These are phyloP conservation scores for Nycteola revayana DNA, from an alignment of 2,888 invertebrate species.

Conservation along the genomic window DNA sequence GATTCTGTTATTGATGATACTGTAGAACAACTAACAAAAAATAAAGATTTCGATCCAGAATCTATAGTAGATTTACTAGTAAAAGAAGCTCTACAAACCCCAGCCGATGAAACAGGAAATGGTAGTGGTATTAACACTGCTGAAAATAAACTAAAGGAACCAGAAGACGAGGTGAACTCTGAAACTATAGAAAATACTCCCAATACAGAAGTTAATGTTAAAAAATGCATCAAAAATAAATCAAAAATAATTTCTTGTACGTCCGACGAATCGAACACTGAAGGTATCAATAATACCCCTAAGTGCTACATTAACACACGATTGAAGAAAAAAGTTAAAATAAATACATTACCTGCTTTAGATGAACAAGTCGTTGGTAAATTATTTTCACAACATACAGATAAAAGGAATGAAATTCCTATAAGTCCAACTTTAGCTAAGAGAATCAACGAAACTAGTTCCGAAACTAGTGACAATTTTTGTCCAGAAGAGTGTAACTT, in stretches of 20 bases:
- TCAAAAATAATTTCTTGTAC: constrained; percentile 37
- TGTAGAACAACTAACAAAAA: constrained; percentile 45
- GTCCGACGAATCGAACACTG: constrained; percentile 58
- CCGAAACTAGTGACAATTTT: constrained; percentile 45
- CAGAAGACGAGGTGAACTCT: constrained; percentile 24
- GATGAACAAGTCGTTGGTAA: constrained; percentile 47
- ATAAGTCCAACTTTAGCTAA: constrained; percentile 57
- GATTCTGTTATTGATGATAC: constrained; percentile 55
- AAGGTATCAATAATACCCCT: constrained; percentile 47
- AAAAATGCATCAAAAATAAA: constrained; percentile 9
- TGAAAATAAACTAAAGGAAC: constrained; percentile 33
- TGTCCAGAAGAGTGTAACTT: constrained; percentile 8
- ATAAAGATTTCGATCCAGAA: constrained; percentile 38
- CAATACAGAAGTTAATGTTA: constrained; percentile 13
- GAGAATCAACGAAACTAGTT: constrained; percentile 56
- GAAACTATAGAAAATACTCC: constrained; percentile 46
- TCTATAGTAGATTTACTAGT: constrained; percentile 54
- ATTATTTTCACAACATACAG: constrained; percentile 52
- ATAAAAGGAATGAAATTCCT: constrained; percentile 38
- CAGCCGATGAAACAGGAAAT: constrained; percentile 20
- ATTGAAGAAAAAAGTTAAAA: constrained; percentile 28
- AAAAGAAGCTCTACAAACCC: constrained; percentile 48
- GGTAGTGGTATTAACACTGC: constrained; percentile 42
- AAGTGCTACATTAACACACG: constrained; percentile 36
- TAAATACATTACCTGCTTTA: constrained; percentile 16